Evolutionary conservation across 2,113 vertebrate species (phyloP).

Genomic region (Theristicus caerulescens): DNA sequence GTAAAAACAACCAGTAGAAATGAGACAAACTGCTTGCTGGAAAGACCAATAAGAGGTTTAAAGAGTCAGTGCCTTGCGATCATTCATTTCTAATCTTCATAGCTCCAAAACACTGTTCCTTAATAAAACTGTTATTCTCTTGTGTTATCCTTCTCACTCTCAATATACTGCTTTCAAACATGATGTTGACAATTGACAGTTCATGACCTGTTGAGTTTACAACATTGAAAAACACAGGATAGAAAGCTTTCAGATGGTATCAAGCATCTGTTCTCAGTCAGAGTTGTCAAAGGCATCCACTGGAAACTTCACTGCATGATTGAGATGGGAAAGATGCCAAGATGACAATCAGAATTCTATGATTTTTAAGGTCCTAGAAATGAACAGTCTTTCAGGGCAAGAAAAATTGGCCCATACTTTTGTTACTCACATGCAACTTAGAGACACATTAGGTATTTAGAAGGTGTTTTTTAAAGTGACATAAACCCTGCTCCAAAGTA

Average conservation of each 20-base stretch:
- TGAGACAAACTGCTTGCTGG: neutral
- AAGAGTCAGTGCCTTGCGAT: neutral
- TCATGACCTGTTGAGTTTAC: neutral
- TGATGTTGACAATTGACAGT: neutral
- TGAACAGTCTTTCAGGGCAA: neutral
- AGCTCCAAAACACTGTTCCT: neutral
- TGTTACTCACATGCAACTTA: neutral
- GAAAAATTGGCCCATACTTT: neutral
- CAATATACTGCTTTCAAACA: neutral
- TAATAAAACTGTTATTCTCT: neutral
- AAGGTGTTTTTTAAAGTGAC: neutral
- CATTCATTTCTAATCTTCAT: neutral
- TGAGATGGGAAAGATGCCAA: neutral
- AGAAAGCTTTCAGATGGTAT: neutral
- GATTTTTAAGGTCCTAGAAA: neutral
- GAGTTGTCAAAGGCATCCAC: neutral
- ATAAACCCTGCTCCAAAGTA: neutral
- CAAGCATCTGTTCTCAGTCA: neutral
- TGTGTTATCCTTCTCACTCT: neutral
- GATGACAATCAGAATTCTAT: neutral
- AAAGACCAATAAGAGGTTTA: neutral
- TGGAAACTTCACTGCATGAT: neutral
- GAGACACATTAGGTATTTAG: neutral
- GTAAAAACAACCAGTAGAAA: neutral
- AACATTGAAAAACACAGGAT: neutral